Evolutionary conservation across 2,113 vertebrate species (phyloP).

Genomic region (Vidua chalybeata): DNA sequence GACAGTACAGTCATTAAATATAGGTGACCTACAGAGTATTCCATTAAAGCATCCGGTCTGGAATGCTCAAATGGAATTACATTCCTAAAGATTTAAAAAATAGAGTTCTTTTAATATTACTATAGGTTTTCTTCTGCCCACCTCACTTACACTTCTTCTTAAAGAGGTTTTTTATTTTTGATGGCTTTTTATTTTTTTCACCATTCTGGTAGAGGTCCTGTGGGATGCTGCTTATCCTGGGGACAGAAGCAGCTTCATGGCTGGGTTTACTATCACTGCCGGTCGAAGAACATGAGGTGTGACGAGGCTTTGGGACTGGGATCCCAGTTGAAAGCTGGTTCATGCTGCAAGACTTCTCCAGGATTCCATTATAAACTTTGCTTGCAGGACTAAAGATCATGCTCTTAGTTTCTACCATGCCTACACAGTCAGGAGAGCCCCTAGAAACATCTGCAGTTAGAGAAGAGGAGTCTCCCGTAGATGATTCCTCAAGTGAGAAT

Average conservation of each 20-base stretch:
- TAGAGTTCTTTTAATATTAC: constrained; percentile 55
- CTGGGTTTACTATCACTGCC: constrained; percentile 82
- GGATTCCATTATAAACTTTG: constrained; percentile 91
- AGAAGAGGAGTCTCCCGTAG: constrained; percentile 78
- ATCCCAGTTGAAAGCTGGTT: constrained; percentile 87
- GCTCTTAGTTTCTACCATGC: constrained; percentile 87
- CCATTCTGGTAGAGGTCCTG: constrained; percentile 91
- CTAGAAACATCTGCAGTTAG: constrained; percentile 77
- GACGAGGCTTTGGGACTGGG: constrained; percentile 78
- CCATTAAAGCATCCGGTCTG: constrained; percentile 78
- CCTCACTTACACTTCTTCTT: constrained; percentile 90
- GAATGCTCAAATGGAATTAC: constrained; percentile 82
- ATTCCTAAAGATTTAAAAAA: constrained; percentile 80
- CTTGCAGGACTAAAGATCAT: constrained; percentile 86
- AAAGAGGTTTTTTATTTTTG: constrained; percentile 96
- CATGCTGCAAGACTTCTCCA: constrained; percentile 98
- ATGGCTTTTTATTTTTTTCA: constrained; percentile 92
- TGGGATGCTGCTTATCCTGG: constrained; percentile 86
- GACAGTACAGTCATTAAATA: constrained; percentile 79
- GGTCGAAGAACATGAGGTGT: constrained; percentile 85
- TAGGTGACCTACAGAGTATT: constrained; percentile 78
- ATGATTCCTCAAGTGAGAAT: constrained; percentile 81
- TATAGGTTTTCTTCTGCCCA: constrained; percentile 35
- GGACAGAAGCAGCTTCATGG: constrained; percentile 73
- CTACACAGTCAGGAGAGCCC: constrained; percentile 87